Conservation (phyloP, 2,797 vertebrate species). For the Enteromius afrohamiltoni region DNA sequence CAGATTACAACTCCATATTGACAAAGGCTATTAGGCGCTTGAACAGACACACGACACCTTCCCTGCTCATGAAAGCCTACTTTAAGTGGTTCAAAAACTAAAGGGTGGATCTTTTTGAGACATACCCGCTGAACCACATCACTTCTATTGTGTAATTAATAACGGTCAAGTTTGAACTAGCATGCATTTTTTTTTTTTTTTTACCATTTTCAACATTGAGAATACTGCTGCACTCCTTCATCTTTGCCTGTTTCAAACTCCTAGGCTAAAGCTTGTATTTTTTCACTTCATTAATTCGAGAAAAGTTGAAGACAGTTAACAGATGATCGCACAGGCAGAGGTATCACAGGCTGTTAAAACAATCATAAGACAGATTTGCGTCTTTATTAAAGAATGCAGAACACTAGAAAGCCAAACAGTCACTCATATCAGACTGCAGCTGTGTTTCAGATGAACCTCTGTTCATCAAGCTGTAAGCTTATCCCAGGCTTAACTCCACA, state of each 20-base stretch:
- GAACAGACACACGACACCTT: not conserved
- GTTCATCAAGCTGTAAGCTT: constrained; percentile 37
- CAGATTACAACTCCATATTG: constrained; percentile 70
- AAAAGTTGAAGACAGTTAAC: not conserved
- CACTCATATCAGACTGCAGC: not conserved
- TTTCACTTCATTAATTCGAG: not conserved
- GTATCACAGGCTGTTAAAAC: not conserved
- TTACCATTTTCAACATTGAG: not conserved
- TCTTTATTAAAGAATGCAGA: not conserved
- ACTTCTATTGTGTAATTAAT: not conserved
- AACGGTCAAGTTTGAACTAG: not conserved
- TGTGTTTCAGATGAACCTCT: constrained; percentile 15
- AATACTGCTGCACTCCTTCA: not conserved
- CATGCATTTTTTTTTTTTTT: not conserved
- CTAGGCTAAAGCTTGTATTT: not conserved
- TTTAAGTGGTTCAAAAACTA: constrained; percentile 14
- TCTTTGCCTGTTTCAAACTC: not conserved
- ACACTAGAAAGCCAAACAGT: constrained; percentile 1
- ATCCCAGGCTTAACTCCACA: constrained; percentile 28
- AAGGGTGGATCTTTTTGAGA: not conserved
- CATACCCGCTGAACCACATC: not conserved
- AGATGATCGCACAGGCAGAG: not conserved
- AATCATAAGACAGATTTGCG: not conserved
- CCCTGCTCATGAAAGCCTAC: not conserved
- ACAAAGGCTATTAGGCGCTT: constrained; percentile 49